A percentile compares a stretch with the other conserved stretches of the same genome.
Conservation (phyloP, 2,888 invertebrate genomes). For the Polyploca ridens region DNA sequence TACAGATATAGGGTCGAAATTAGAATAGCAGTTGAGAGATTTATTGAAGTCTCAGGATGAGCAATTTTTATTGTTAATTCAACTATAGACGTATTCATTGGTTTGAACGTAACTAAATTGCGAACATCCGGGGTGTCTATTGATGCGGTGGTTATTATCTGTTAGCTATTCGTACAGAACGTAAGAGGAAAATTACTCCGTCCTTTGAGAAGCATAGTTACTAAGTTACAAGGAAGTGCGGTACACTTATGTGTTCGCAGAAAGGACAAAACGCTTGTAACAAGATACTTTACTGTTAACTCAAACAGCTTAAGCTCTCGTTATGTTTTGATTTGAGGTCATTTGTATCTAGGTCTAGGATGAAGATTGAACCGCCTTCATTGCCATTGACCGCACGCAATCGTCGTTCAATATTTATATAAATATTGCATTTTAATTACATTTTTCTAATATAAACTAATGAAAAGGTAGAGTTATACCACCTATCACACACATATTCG, state of each 20-base stretch:
- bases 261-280: slow-evolving; percentile 41
- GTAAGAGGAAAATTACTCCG: slow-evolving; percentile 70
- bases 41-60: slow-evolving; percentile 65
- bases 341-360: slow-evolving; percentile 2
- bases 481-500: no score
- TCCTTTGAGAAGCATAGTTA: slow-evolving; percentile 44
- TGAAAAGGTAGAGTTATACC: no score
- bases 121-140: slow-evolving; percentile 82
- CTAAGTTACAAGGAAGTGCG: slow-evolving; percentile 51
- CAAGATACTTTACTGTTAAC: slow-evolving; percentile 46
- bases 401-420: neutral
- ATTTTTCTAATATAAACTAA: no score
- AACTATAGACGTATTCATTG: slow-evolving; percentile 76
- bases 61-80: slow-evolving; percentile 82
- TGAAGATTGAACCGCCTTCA: neutral
- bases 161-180: slow-evolving; percentile 53
- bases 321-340: neutral
- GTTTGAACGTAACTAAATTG: slow-evolving; percentile 79
- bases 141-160: slow-evolving; percentile 60
- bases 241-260: slow-evolving; percentile 29
- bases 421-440: neutral
- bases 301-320: neutral
- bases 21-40: slow-evolving; percentile 17
- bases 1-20: slow-evolving; percentile 27
- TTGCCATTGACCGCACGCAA: neutral